Conservation (phyloP, 2,888 invertebrate genomes). For the Dichetophora obliterata region DNA sequence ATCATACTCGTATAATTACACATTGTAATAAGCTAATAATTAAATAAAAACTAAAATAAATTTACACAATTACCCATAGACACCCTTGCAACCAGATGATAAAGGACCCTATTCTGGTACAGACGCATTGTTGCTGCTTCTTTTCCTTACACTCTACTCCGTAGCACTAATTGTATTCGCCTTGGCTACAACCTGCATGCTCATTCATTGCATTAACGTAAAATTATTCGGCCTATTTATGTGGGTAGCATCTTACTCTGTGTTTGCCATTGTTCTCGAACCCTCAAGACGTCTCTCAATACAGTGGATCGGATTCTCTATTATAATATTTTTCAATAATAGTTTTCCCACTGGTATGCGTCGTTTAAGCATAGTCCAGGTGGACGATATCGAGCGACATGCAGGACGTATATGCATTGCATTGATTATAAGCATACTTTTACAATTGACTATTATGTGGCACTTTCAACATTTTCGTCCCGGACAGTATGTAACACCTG, state of each 20-base stretch:
- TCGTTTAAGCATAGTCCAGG: slow-evolving; percentile 41
- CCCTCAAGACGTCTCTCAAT: slow-evolving; percentile 47
- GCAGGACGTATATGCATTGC: not conserved
- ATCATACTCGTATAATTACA: too few species aligned
- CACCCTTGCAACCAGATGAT: too few species aligned
- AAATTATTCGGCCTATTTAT: slow-evolving; percentile 52
- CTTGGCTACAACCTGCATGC: slow-evolving; percentile 52
- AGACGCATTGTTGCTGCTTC: slow-evolving; percentile 26
- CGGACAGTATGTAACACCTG: slow-evolving; percentile 51
- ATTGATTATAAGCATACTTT: slow-evolving; percentile 25
- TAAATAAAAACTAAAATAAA: not conserved
- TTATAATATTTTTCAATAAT: slow-evolving; percentile 56
- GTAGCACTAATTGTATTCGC: slow-evolving; percentile 54
- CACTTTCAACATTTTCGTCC: slow-evolving; percentile 51
- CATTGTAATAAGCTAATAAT: too few species aligned
- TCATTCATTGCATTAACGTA: slow-evolving; percentile 49
- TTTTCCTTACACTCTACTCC: slow-evolving; percentile 51
- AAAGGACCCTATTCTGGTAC: slow-evolving; percentile 10
- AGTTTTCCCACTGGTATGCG: slow-evolving; percentile 54
- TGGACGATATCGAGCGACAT: not conserved
- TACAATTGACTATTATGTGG: slow-evolving; percentile 43
- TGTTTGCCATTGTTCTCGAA: slow-evolving; percentile 54
- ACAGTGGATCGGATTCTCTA: slow-evolving; percentile 48
- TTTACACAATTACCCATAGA: not conserved
- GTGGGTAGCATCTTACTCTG: slow-evolving; percentile 57